phyloP scores from a whole-genome alignment of 2,113 vertebrate species.

The Ceyx margarethae region DNA sequence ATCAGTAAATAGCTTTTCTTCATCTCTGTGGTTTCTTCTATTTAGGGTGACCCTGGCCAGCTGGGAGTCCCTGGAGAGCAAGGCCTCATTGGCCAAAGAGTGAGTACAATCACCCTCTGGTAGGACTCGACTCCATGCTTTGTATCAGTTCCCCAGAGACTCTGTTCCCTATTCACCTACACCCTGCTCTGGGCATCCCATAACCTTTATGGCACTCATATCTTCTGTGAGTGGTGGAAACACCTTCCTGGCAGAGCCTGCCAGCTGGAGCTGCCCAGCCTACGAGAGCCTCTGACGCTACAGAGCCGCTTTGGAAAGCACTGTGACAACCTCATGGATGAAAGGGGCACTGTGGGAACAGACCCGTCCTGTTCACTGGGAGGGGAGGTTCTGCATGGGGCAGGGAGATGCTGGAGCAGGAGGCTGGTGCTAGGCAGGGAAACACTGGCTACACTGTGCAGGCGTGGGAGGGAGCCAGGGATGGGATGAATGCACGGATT shows the following conservation, averaged over 20 bases:
- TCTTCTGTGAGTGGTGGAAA: neutral
- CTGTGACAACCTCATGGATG: neutral
- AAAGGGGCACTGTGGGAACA: conserved; percentile 26
- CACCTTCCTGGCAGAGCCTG: neutral
- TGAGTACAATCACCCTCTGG: conserved; percentile 64
- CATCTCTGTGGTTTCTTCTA: conserved; percentile 3
- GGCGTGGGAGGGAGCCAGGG: neutral
- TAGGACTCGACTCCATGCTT: neutral
- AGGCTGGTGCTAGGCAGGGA: neutral
- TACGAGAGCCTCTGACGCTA: accelerated
- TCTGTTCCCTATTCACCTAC: neutral
- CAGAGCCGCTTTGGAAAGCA: neutral
- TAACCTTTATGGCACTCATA: neutral
- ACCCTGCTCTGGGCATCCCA: neutral
- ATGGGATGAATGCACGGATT: neutral
- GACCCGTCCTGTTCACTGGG: neutral
- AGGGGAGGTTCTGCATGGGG: neutral
- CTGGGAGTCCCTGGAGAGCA: conserved; percentile 85
- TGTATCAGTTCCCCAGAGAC: neutral
- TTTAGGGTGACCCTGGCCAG: conserved; percentile 85
- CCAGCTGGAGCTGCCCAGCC: neutral
- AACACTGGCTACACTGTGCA: conserved; percentile 1
- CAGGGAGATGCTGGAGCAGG: neutral
- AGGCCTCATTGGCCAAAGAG: conserved; percentile 88
- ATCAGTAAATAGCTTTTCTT: neutral